Conservation (phyloP, 2,113 vertebrate species). For the Callorhinus ursinus region DNA sequence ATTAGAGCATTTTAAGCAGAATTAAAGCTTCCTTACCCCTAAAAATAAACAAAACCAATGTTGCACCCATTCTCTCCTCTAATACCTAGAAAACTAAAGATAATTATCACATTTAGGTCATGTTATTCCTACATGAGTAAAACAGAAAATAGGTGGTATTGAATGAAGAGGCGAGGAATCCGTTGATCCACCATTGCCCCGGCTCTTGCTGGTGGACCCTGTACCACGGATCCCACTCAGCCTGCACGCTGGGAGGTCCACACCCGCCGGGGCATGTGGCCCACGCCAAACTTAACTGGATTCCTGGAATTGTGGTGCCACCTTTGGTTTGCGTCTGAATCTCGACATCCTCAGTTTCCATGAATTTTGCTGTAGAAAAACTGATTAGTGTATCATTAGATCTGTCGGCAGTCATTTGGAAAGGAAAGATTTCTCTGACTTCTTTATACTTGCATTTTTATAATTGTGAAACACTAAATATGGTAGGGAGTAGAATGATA, state of each 20-base stretch:
- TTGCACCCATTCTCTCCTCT: neutral
- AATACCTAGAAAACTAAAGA: neutral
- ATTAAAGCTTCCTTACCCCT: neutral
- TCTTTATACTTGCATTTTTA: neutral
- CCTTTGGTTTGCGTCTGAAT: neutral
- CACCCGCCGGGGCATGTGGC: fast-evolving
- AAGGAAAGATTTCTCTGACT: neutral
- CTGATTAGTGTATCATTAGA: neutral
- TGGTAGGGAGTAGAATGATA: neutral
- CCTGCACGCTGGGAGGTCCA: too few relatives aligned
- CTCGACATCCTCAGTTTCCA: neutral
- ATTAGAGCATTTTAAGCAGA: neutral
- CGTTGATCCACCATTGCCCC: neutral
- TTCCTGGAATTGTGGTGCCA: neutral
- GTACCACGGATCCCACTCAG: fast-evolving
- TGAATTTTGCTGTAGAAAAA: neutral
- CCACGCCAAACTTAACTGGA: fast-evolving
- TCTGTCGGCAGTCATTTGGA: slow-evolving; percentile 25
- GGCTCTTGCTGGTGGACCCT: neutral
- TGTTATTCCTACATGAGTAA: neutral
- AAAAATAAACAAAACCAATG: neutral
- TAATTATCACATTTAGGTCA: neutral
- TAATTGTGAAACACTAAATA: slow-evolving; percentile 33
- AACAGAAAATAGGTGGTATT: neutral
- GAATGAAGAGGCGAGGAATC: neutral